A percentile compares a stretch with the other conserved stretches of the same genome.
Conservation (phyloP, 2,797 vertebrate species). For the Geotrypetes seraphini region DNA sequence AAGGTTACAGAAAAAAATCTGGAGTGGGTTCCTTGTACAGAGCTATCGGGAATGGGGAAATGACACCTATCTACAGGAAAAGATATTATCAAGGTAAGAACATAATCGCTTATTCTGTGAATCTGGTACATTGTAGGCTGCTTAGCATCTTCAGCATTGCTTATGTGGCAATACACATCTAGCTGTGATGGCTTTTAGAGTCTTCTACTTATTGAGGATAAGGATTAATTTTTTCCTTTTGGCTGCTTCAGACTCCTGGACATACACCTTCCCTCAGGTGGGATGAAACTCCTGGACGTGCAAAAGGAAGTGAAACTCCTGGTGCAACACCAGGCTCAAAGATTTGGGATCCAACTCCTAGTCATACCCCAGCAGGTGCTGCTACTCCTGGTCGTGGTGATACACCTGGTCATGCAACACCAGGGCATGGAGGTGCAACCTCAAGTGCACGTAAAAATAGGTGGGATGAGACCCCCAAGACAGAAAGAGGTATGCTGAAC, state of each 20-base stretch:
- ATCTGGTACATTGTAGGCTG: no score
- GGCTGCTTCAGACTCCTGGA: conserved; percentile 68
- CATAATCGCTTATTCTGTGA: no score
- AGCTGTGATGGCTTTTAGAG: no score
- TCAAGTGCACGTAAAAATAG: conserved; percentile 94
- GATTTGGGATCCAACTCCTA: conserved; percentile 97
- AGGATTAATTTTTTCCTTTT: background rate
- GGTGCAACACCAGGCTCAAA: conserved; percentile 91
- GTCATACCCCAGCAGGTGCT: conserved; percentile 90
- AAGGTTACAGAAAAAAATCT: no score
- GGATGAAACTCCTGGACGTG: conserved; percentile 94
- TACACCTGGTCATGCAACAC: conserved; percentile 90
- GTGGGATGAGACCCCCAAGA: conserved; percentile 97
- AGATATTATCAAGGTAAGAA: no score
- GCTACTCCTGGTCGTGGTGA: conserved; percentile 87
- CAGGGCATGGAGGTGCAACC: conserved; percentile 85
- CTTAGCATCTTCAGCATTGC: no score
- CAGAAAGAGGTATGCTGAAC: conserved; percentile 68
- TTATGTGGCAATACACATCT: no score
- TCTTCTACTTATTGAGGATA: no score
- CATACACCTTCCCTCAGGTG: conserved; percentile 94
- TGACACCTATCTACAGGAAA: no score
- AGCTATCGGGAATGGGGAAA: no score
- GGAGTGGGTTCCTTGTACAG: no score
- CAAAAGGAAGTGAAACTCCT: conserved; percentile 92